Evolutionary conservation across 2,113 vertebrate species (phyloP), one percentile per base, ranked within the genome.

Genomic region (Crypturellus undulatus): DNA sequence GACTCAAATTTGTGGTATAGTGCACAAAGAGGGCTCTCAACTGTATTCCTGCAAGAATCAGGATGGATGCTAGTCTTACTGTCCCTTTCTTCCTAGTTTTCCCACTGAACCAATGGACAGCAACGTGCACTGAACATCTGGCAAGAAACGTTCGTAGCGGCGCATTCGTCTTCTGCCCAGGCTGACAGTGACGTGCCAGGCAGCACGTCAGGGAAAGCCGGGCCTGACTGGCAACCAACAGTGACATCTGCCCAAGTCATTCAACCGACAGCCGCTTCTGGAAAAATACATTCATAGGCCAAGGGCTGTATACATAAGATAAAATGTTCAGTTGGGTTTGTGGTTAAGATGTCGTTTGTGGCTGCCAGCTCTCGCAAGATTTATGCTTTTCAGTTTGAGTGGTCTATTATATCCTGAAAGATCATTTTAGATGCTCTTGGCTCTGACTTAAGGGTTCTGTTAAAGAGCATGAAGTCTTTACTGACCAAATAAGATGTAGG

Each of bases 291-390:
- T 76, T 77, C 67, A 7, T 13, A 71, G 77, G 26, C 71, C 77
- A 62, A 83, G n/a, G 36, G 8, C 25, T 96, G 95, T 12, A n/a
- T 13, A 28, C 3, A 22, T 5, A 43, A 95, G 96, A 97, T 97
- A 96, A 95, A 91, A 54, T 7, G 47, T 92, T 95, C 95, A 14
- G 95, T 95, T 93, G 42, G 10, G 40, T n/a, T 91, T 92, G 89
- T 80, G 93, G 93, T 91, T 73, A 84, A 72, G 80, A 82, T 26
- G 38, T 42, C 1, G 2, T 32, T 92, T 89, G 80, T 67, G 85
- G 52, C 86, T 77, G 40, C n/a, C 36, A 54, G 43, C 26, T 84
- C 73, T 49, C 28, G 12, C 52, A 87, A 82, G 84, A 92, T 89
- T 95, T 82, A 87, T 1, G 0, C 49, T 28, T 84, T 94, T 81